These are phyloP conservation scores for Lepisosteus oculatus DNA, from an alignment of 2,113 vertebrate genomes.

Conservation along the genomic window DNA sequence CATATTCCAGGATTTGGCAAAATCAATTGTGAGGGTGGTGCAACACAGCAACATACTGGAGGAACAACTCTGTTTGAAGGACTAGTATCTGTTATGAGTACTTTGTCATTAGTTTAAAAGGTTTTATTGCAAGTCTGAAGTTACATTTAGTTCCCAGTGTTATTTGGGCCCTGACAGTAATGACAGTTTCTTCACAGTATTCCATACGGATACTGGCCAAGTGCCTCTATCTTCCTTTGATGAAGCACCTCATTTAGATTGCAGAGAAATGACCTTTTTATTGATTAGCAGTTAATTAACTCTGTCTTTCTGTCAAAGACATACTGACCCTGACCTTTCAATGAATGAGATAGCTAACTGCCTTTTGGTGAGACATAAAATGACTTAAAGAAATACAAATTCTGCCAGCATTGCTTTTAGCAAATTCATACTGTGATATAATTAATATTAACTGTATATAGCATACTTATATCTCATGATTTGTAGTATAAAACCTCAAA, in stretches of 20 bases:
- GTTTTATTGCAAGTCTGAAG: too few relatives aligned
- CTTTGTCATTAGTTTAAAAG: not conserved
- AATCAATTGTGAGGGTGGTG: not conserved
- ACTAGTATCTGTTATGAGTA: not conserved
- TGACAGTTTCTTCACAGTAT: slow-evolving; percentile 1
- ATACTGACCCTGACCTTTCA: slow-evolving; percentile 36
- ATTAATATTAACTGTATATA: too few relatives aligned
- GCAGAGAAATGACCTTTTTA: slow-evolving; percentile 40
- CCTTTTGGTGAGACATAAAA: not conserved
- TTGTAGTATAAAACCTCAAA: too few relatives aligned
- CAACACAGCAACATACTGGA: not conserved
- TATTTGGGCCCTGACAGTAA: not conserved
- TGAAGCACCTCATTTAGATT: slow-evolving; percentile 28
- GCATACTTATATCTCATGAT: too few relatives aligned
- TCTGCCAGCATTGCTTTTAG: too few relatives aligned
- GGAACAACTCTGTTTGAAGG: not conserved
- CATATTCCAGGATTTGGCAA: too few relatives aligned
- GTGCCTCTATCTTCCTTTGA: slow-evolving; percentile 15
- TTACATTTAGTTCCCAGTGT: not conserved
- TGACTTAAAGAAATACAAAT: not conserved
- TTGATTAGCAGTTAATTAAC: slow-evolving; percentile 37
- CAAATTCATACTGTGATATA: too few relatives aligned
- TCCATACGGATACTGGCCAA: not conserved
- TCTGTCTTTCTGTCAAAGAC: slow-evolving; percentile 37
- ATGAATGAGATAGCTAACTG: slow-evolving; percentile 28